These are phyloP conservation scores for Carcina quercana DNA, from an alignment of 2,888 invertebrate species.

Conservation along the genomic window DNA sequence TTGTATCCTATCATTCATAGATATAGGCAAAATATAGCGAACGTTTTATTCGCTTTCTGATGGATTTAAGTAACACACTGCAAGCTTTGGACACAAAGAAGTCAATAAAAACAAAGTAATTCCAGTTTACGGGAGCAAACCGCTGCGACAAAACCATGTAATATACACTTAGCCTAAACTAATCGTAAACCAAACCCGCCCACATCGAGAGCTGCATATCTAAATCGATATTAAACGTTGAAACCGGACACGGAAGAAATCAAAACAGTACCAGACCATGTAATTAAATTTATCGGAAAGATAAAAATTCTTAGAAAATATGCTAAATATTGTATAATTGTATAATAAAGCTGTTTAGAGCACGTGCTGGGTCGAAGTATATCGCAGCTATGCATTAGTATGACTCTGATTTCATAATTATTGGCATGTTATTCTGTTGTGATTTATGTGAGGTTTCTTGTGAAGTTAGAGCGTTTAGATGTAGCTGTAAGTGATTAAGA, in stretches of 20 bases:
- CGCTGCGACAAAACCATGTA: no score
- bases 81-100: no score
- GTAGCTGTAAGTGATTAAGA: constrained; percentile 31
- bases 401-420: constrained; percentile 48
- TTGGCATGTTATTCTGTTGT: constrained; percentile 45
- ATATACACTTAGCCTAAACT: no score
- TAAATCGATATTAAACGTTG: constrained; percentile 31
- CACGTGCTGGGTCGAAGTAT: constrained; percentile 49
- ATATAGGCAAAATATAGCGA: no score
- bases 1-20: no score
- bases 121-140: no score
- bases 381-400: constrained; percentile 29
- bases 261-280: constrained; percentile 44
- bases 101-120: no score
- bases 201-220: constrained; percentile 39
- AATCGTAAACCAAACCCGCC: constrained; percentile 44
- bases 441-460: constrained; percentile 43
- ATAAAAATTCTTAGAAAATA: constrained; percentile 47
- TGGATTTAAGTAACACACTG: no score
- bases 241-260: constrained; percentile 50
- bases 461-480: constrained; percentile 39
- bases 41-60: no score
- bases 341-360: constrained; percentile 55
- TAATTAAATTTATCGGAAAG: constrained; percentile 55
- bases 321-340: constrained; percentile 44